Evolutionary conservation across 2,888 invertebrate genomes (phyloP).

Genomic region (Megalurothrips usitatus): DNA sequence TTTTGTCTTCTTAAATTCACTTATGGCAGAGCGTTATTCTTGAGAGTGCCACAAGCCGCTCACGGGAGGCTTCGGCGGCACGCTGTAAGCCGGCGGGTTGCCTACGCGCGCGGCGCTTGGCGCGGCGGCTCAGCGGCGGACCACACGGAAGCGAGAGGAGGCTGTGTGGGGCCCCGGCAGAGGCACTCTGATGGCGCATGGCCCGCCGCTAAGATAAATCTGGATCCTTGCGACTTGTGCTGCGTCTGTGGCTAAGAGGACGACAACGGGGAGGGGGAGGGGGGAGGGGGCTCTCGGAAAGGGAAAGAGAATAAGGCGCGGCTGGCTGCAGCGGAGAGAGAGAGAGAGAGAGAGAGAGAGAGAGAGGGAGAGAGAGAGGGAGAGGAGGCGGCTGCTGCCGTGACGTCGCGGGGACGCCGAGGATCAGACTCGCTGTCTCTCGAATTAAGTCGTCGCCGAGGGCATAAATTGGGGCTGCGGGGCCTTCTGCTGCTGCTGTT

Average conservation of each 20-base stretch:
- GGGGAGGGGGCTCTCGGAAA: background rate
- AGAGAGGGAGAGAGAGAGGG: background rate
- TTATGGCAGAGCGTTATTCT: too few relatives aligned
- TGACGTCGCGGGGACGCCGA: background rate
- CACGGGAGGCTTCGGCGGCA: too few relatives aligned
- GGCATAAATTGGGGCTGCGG: constrained; percentile 11
- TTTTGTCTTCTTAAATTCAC: too few relatives aligned
- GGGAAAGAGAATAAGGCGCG: background rate
- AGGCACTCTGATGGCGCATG: background rate
- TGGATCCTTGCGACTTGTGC: background rate
- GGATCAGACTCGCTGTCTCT: background rate
- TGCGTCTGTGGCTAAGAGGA: background rate
- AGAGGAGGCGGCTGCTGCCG: background rate
- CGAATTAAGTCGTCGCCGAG: constrained; percentile 15
- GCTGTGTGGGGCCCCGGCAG: background rate
- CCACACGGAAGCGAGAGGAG: too few relatives aligned
- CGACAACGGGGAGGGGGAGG: background rate
- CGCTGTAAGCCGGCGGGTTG: too few relatives aligned
- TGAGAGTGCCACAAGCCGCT: too few relatives aligned
- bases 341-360: too few relatives aligned
- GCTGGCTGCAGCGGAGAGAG: background rate
- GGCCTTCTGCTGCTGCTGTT: background rate
- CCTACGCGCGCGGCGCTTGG: too few relatives aligned
- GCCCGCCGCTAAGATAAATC: constrained; percentile 14
- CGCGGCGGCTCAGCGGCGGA: too few relatives aligned